phyloP scores from a whole-genome alignment of 2,888 invertebrate species.

The Trissonchulus sp. region DNA sequence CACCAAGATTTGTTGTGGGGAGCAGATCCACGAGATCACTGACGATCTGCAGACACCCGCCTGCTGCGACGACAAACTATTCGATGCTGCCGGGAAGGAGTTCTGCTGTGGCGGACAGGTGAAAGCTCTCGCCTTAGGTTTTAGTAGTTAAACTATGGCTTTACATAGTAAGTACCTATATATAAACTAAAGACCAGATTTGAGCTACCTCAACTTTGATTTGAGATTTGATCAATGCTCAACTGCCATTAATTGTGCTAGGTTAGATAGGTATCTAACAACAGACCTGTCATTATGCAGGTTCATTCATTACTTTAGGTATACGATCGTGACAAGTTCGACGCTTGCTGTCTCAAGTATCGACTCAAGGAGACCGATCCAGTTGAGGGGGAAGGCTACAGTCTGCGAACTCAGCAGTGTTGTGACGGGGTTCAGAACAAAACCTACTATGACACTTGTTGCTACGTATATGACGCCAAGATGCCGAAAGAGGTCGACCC shows the following conservation, averaged over 20 bases:
- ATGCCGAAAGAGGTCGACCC: not conserved
- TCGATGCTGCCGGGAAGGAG: conserved; percentile 22
- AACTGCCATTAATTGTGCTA: too few species aligned
- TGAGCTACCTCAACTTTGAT: too few species aligned
- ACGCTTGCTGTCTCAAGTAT: conserved; percentile 22
- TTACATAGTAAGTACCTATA: too few species aligned
- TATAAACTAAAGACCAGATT: too few species aligned
- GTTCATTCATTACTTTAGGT: conserved; percentile 23
- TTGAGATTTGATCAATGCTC: too few species aligned
- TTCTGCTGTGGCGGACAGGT: conserved; percentile 29
- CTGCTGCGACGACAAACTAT: conserved; percentile 25
- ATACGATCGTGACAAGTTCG: not conserved
- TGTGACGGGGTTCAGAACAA: conserved; percentile 27
- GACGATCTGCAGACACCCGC: not conserved
- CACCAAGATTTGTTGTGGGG: conserved; percentile 25
- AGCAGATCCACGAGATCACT: not conserved
- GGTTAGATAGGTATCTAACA: too few species aligned
- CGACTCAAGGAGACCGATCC: not conserved
- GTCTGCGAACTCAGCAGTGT: conserved; percentile 20
- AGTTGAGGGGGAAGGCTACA: conserved; percentile 30
- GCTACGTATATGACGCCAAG: conserved; percentile 29
- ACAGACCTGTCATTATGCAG: too few species aligned
- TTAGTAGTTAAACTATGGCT: too few species aligned
- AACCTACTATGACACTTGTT: conserved; percentile 26
- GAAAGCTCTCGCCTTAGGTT: too few species aligned